Evolutionary conservation across 2,888 invertebrate species (phyloP).

Genomic region (Seira sanloemensis): DNA sequence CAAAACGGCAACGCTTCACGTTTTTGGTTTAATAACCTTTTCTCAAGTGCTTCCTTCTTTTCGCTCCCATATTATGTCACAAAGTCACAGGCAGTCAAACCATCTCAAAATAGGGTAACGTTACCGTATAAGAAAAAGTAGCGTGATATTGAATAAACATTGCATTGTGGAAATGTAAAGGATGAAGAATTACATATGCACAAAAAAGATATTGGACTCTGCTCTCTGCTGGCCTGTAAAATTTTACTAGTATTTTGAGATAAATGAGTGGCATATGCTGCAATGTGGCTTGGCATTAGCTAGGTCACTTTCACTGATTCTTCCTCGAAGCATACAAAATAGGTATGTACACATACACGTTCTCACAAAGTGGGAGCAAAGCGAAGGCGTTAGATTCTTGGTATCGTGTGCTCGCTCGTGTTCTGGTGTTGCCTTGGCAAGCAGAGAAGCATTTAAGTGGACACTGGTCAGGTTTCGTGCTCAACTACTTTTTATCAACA

Average conservation of each 20-base stretch:
- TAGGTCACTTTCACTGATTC: constrained; percentile 58
- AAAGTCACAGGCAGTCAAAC: background rate
- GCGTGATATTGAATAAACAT: background rate
- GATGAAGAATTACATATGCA: no score
- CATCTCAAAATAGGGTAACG: no score
- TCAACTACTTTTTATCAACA: background rate
- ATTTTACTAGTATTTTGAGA: no score
- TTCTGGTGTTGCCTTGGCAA: background rate
- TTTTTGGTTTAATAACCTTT: constrained; percentile 62
- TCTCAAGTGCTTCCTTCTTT: constrained; percentile 27
- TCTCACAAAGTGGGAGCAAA: background rate
- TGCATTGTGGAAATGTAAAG: background rate
- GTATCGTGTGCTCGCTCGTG: background rate
- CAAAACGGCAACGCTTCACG: background rate
- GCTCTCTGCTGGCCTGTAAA: no score
- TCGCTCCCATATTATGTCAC: constrained; percentile 34
- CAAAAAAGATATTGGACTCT: no score
- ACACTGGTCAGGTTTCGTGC: background rate
- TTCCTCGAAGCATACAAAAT: background rate
- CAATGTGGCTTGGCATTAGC: constrained; percentile 13
- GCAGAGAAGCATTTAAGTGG: background rate
- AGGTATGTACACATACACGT: no score
- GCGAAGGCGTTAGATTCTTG: background rate
- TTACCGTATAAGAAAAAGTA: background rate
- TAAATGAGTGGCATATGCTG: no score